Evolutionary conservation across 37 sponge, comb jelly and placozoan species (phyloP), one percentile per base, ranked within the genome.

Genomic region (Geodia barretti): DNA sequence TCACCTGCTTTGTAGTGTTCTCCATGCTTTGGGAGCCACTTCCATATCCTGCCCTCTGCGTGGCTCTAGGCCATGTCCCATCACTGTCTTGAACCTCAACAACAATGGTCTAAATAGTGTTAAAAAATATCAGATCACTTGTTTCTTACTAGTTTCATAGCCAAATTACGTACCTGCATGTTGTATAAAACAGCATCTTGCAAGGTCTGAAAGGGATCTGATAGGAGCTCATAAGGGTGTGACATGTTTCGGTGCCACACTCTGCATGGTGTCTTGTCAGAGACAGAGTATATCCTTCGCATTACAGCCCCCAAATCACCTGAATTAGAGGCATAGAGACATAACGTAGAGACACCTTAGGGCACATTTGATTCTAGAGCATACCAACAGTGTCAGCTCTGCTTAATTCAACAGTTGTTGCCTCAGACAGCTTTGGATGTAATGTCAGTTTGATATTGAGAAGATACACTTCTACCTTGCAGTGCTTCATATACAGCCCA

Each of bases 401-500:
- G 39, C 95, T 94, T 66, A 94, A 94, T 28, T 34, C 21, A 61
- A 36, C 72, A 39, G 20, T 80, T 8, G 66, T 73, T 21, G 60
- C 72, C 36, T 90, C 74, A 32, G 86, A 77, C 35, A 36, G 24
- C 33, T 90, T 63, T 20, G 91, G 83, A 75, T 87, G 82, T 8
- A 90, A 43, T 69, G 73, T 80, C 36, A 93, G 83, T 47, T 90
- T 90, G 41, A 96, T 60, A 24, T 93, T 82, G 35, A 90, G 39
- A 35, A 81, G 75, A 70, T 96, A 96, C 28, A 96, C 92, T 69
- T 96, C 97, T 64, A 96, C 97, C 78, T 93, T 96, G 67, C 89
- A 79, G 60, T 93, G 91, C 81, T 93, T 93, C 82, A 91, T 85
- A 71, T 87, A 91, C 24, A 75, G 64, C 3, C 95, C 95, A 73